A percentile compares a stretch with the other conserved stretches of the same genome.
Conservation (phyloP, 2,113 vertebrate genomes). For the Ptilonorhynchus violaceus region DNA sequence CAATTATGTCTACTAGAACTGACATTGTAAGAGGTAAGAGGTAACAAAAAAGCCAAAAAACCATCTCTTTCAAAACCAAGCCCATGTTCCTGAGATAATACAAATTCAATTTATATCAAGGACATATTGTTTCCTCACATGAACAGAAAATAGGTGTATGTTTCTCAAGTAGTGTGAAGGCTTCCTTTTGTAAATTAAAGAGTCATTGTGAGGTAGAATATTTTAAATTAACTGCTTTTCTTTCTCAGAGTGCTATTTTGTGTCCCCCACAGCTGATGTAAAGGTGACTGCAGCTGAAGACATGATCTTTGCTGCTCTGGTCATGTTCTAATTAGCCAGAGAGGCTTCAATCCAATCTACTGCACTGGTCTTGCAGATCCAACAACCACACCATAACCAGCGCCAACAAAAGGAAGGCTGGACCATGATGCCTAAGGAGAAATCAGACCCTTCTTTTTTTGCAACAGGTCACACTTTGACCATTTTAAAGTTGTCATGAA, state of each 20-base stretch:
- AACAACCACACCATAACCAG: not conserved
- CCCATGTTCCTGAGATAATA: not conserved
- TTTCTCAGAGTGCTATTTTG: not conserved
- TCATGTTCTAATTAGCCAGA: not conserved
- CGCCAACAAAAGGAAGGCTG: not conserved
- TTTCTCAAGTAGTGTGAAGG: not conserved
- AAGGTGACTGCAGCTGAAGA: not conserved
- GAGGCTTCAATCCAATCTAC: not conserved
- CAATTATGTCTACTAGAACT: not conserved
- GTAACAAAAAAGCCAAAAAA: not conserved
- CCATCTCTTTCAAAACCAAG: not conserved
- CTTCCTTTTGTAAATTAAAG: not conserved
- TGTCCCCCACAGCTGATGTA: not conserved
- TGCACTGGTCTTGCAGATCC: not conserved
- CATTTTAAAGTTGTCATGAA: not conserved
- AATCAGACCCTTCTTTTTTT: not conserved
- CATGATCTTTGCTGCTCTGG: not conserved
- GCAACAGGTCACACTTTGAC: not conserved
- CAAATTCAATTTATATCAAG: not conserved
- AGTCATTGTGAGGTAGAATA: not conserved
- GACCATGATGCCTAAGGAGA: not conserved
- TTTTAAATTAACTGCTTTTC: not conserved
- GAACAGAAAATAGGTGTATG: not conserved
- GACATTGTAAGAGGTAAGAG: not conserved
- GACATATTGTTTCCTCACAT: not conserved